phyloP scores from a whole-genome alignment of 2,113 vertebrate genomes.

The Aramus guarauna region DNA sequence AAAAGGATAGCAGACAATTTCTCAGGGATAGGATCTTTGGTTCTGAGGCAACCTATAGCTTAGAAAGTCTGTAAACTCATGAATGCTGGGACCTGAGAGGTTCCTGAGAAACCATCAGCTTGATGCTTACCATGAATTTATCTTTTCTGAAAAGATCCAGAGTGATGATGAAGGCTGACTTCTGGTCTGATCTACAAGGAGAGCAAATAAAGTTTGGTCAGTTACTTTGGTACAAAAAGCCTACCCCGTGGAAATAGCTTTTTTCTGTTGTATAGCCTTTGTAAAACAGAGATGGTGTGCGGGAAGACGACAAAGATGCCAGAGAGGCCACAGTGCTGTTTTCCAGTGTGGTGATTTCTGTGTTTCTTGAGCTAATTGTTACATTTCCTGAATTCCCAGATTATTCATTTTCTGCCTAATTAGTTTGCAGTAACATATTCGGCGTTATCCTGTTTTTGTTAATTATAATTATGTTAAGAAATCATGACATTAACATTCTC shows the following conservation, averaged over 20 bases:
- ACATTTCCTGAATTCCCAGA: neutral
- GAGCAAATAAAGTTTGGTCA: neutral
- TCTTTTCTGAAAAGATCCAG: neutral
- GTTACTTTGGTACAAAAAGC: neutral
- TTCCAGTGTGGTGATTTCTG: neutral
- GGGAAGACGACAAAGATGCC: neutral
- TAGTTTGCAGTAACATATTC: neutral
- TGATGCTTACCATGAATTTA: neutral
- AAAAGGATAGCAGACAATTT: neutral
- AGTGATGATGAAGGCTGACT: neutral
- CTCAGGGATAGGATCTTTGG: neutral
- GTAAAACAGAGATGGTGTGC: neutral
- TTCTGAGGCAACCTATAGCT: neutral
- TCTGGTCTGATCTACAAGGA: neutral
- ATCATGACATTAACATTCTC: neutral
- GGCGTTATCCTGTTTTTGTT: neutral
- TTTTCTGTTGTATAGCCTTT: neutral
- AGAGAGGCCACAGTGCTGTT: neutral
- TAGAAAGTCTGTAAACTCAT: neutral
- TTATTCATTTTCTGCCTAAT: neutral
- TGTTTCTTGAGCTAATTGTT: neutral
- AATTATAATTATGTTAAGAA: conserved; percentile 3
- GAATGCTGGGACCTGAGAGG: neutral
- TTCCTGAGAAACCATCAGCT: neutral
- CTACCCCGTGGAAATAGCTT: neutral